Evolutionary conservation across 2,888 invertebrate species (phyloP).

Genomic region (Polydrusus cervinus): DNA sequence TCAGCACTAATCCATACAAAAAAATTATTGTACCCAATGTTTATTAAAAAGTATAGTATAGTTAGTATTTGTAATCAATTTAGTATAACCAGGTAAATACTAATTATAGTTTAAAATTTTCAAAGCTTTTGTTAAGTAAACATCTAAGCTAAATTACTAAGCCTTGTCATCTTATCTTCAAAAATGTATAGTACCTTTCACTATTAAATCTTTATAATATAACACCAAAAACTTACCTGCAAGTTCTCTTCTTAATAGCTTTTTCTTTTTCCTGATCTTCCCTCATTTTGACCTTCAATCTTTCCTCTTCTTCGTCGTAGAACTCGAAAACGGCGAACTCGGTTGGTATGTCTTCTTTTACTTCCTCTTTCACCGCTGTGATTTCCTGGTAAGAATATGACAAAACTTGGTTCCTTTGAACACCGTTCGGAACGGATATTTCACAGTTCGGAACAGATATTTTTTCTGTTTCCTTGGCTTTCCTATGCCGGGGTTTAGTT

Average conservation of each 20-base stretch:
- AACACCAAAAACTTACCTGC: constrained; percentile 27
- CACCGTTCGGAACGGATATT: constrained; percentile 16
- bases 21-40: too few relatives aligned
- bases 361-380: background rate
- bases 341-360: constrained; percentile 20
- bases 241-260: constrained; percentile 33
- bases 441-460: constrained; percentile 11
- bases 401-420: background rate
- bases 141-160: too few relatives aligned
- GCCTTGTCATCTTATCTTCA: too few relatives aligned
- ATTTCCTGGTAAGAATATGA: background rate
- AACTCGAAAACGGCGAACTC: constrained; percentile 56
- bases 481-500: background rate
- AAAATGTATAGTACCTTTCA: too few relatives aligned
- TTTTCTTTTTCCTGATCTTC: constrained; percentile 23
- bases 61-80: too few relatives aligned
- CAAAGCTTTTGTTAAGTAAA: too few relatives aligned
- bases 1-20: too few relatives aligned
- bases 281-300: constrained; percentile 23
- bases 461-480: background rate
- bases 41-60: too few relatives aligned
- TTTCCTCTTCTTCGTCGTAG: constrained; percentile 54
- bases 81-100: too few relatives aligned
- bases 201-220: too few relatives aligned
- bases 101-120: too few relatives aligned